These are phyloP conservation scores for Himalopsyche tibetana DNA, from an alignment of 2,888 invertebrate genomes.

Conservation along the genomic window DNA sequence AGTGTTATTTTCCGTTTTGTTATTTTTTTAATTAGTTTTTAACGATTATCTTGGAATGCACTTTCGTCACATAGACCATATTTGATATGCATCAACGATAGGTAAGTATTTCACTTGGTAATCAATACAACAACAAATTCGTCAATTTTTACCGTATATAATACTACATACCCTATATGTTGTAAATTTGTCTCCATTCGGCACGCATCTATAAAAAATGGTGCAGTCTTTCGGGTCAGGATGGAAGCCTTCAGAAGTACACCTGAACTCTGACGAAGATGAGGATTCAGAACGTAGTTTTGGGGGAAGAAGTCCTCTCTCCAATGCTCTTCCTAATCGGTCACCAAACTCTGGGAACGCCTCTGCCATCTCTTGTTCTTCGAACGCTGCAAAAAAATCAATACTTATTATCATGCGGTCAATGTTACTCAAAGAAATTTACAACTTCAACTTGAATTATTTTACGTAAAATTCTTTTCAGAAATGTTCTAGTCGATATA, in stretches of 20 bases:
- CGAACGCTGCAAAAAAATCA: not conserved
- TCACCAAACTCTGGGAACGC: constrained; percentile 5
- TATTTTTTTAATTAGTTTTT: too few species aligned
- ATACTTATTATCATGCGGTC: not conserved
- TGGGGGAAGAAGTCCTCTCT: constrained; percentile 3
- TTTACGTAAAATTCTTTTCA: too few species aligned
- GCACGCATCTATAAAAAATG: constrained; percentile 86
- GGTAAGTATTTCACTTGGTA: too few species aligned
- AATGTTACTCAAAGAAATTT: too few species aligned
- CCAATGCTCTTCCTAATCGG: not conserved
- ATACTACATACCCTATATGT: constrained; percentile 74
- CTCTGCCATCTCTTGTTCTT: not conserved
- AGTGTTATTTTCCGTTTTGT: too few species aligned
- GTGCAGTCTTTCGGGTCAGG: constrained; percentile 84
- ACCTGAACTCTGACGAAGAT: constrained; percentile 72
- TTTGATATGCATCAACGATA: too few species aligned
- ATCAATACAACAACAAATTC: too few species aligned
- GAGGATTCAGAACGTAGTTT: not conserved
- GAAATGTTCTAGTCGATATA: too few species aligned
- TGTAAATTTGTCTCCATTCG: constrained; percentile 77
- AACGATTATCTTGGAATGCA: too few species aligned
- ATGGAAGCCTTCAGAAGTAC: constrained; percentile 83
- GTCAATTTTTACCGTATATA: not conserved
- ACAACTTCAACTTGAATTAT: too few species aligned
- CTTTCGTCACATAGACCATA: too few species aligned